phyloP scores from a whole-genome alignment of 2,113 vertebrate genomes.

The Gallinago media region DNA sequence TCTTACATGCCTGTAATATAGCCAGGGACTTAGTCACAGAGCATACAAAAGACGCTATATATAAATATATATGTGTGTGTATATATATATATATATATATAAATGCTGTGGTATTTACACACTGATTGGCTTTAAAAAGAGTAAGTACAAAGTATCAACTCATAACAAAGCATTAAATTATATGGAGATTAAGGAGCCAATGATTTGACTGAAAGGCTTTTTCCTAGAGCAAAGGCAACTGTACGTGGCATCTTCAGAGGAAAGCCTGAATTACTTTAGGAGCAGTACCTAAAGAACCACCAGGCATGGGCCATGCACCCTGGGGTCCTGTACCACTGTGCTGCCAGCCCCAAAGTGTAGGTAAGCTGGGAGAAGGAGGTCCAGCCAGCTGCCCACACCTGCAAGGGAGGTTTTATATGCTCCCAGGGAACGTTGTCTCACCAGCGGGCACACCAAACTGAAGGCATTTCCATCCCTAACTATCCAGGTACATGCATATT shows the following conservation, averaged over 20 bases:
- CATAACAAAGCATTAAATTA: background rate
- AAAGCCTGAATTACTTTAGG: background rate
- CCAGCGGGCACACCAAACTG: background rate
- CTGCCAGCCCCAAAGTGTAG: background rate
- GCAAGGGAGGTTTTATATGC: background rate
- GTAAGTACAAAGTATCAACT: background rate
- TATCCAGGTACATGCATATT: background rate
- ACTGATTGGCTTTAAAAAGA: background rate
- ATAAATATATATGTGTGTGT: no score
- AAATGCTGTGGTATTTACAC: rapidly evolving
- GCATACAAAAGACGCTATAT: background rate
- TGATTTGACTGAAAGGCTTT: background rate
- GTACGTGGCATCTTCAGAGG: background rate
- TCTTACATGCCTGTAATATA: background rate
- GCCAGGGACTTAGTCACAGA: background rate
- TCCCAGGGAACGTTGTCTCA: background rate
- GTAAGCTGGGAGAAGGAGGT: background rate
- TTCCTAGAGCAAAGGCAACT: background rate
- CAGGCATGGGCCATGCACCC: background rate
- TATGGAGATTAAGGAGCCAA: background rate
- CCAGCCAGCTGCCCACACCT: background rate
- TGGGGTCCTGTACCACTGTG: background rate
- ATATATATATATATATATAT: no score
- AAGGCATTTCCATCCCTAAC: background rate
- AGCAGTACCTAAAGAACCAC: background rate